Conservation (phyloP, 2,113 vertebrate genomes). For the Pipa parva region DNA sequence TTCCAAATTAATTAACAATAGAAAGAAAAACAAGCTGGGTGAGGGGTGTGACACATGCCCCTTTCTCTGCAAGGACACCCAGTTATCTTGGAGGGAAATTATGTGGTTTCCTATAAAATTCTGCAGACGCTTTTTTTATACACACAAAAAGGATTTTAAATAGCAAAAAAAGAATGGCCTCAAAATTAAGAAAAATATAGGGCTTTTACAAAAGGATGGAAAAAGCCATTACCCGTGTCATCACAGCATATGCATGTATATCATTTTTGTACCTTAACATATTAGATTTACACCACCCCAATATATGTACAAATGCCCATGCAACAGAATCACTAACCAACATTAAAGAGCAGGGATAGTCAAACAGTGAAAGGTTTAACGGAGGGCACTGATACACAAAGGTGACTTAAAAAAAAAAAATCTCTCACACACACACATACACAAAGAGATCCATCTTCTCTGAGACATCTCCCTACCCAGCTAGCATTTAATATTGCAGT, state of each 20-base stretch:
- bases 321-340: slow-evolving; percentile 25
- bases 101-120: slow-evolving; percentile 6
- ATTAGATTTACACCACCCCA: slow-evolving; percentile 30
- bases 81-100: slow-evolving; percentile 24
- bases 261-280: slow-evolving; percentile 4
- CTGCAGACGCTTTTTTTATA: slow-evolving; percentile 5
- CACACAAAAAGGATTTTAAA: background rate
- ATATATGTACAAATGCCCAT: slow-evolving; percentile 27
- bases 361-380: slow-evolving; percentile 15
- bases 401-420: slow-evolving; percentile 22
- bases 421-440: background rate
- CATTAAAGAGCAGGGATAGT: slow-evolving; percentile 2
- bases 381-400: slow-evolving; percentile 31
- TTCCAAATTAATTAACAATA: background rate
- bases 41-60: slow-evolving; percentile 36
- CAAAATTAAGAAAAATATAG: background rate
- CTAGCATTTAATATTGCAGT: slow-evolving; percentile 37
- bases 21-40: background rate
- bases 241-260: slow-evolving; percentile 30
- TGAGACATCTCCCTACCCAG: slow-evolving; percentile 32
- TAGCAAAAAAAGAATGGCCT: slow-evolving; percentile 5
- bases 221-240: slow-evolving; percentile 20
- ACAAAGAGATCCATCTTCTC: slow-evolving; percentile 34
- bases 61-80: slow-evolving; percentile 37
- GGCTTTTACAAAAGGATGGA: background rate